Evolutionary conservation across 2,113 vertebrate species (phyloP), one percentile per base, ranked within the genome.

Genomic region (Smithornis capensis): DNA sequence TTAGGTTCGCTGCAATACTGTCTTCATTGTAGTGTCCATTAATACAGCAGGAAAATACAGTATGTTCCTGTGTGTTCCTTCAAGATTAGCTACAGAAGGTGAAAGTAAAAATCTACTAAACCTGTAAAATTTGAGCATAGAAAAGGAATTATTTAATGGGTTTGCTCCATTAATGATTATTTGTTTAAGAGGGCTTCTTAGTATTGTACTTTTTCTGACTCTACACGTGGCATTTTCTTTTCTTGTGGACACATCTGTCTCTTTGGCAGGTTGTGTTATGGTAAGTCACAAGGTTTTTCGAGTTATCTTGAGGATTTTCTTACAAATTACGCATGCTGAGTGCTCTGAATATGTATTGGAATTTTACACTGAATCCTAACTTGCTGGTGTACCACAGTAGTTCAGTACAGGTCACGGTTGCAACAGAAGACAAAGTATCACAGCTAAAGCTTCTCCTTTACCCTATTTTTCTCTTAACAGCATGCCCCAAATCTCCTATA

Each of bases 31-130:
- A 93, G 74, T 89, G 79, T 95, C 94, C 89, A 97, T 87, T 98
- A 97, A 94, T 96, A 97, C 89, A 93, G 89, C 68, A 94, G 78
- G 94, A 97, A 97, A 94, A 97, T 93, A 94, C 62, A 84, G 42
- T 90, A 93, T 93, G 53, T 89, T 96, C 96, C 97, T 96, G 49
- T 95, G 74, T 96, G 82, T 94, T 97, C 74, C 76, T 97, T 96
- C 88, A 95, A 94, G 89, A 97, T 97, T 97, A 97, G 59, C 83
- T 95, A 78, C 60, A 53, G 84, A 94, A 96, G 96, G 76, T 59
- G 75, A 95, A 96, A 97, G 87, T 85, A 96, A 97, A 97, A 97
- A 97, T 97, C 91, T 97, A 94, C 97, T 97, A 89, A 97, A 94
- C 40, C 10, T 42, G 56, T 96, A 97, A 96, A 82, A 92, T 97